Percentiles rank a stretch among this genome's conserved stretches.
These are phyloP conservation scores for Melanerpes aurifrons DNA, from an alignment of 2,113 vertebrate species.

Conservation along the genomic window DNA sequence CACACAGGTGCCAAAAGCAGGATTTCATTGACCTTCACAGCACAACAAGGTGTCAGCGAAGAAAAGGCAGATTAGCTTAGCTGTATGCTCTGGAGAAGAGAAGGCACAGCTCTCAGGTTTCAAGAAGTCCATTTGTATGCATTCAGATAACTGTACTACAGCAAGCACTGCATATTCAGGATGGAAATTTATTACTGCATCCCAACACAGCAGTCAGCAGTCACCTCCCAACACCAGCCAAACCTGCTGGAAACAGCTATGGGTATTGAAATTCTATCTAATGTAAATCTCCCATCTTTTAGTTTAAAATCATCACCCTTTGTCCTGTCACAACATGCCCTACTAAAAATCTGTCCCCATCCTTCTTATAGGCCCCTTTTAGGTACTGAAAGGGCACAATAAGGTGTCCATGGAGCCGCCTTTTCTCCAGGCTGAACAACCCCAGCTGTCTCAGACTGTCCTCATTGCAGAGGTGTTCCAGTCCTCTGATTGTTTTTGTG, in stretches of 20 bases:
- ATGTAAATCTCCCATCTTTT: too few relatives aligned
- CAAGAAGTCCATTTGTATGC: background rate
- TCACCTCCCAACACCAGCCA: background rate
- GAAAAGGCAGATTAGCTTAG: background rate
- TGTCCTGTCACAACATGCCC: too few relatives aligned
- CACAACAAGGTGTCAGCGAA: background rate
- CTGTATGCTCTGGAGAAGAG: background rate
- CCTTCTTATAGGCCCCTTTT: too few relatives aligned
- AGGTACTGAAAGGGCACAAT: too few relatives aligned
- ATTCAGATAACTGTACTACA: background rate
- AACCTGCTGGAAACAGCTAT: background rate
- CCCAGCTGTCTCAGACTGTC: background rate
- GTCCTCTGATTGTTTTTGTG: too few relatives aligned
- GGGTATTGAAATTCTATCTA: too few relatives aligned
- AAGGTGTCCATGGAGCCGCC: too few relatives aligned
- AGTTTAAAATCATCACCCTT: too few relatives aligned
- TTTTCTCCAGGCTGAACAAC: too few relatives aligned
- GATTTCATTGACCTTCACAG: background rate
- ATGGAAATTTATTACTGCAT: background rate
- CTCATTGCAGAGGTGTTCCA: too few relatives aligned
- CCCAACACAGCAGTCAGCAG: background rate
- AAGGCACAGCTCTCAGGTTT: background rate
- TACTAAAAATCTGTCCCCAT: too few relatives aligned
- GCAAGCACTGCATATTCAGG: background rate
- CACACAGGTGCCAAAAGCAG: fast-evolving